Conservation (phyloP, 2,113 vertebrate genomes). For the Promerops cafer region DNA sequence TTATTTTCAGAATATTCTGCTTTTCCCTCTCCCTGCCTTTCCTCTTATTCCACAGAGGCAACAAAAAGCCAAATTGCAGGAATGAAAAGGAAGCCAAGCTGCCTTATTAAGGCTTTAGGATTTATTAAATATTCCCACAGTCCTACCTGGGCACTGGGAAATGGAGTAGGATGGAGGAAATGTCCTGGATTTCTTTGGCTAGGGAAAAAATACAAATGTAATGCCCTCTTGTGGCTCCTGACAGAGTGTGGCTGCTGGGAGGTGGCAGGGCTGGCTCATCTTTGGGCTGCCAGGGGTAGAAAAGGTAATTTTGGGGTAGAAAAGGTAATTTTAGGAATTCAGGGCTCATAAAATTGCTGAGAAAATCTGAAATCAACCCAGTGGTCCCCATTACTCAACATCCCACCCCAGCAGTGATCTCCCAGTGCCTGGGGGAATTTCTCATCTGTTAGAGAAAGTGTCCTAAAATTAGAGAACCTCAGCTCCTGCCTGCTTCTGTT, state of each 20-base stretch:
- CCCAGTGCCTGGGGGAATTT: background rate
- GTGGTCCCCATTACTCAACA: background rate
- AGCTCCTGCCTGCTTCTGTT: background rate
- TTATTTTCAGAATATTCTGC: background rate
- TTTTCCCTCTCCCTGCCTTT: background rate
- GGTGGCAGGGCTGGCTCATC: background rate
- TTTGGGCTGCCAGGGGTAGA: background rate
- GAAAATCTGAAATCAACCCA: background rate
- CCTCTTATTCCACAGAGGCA: background rate
- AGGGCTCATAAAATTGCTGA: background rate
- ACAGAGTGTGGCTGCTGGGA: background rate
- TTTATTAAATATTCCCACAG: background rate
- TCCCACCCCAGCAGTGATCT: background rate
- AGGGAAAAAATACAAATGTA: background rate
- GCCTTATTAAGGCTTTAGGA: background rate
- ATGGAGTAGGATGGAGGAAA: background rate
- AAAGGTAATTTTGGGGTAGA: background rate
- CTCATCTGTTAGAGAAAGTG: background rate
- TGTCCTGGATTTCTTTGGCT: background rate
- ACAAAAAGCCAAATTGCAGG: background rate
- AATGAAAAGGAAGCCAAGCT: background rate
- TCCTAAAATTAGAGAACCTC: background rate
- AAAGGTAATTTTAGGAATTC: background rate
- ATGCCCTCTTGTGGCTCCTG: constrained; percentile 48
- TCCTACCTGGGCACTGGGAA: background rate